These are phyloP conservation scores for Holcopasites calliopsidis DNA, from an alignment of 1,140 invertebrate species.

Conservation along the genomic window DNA sequence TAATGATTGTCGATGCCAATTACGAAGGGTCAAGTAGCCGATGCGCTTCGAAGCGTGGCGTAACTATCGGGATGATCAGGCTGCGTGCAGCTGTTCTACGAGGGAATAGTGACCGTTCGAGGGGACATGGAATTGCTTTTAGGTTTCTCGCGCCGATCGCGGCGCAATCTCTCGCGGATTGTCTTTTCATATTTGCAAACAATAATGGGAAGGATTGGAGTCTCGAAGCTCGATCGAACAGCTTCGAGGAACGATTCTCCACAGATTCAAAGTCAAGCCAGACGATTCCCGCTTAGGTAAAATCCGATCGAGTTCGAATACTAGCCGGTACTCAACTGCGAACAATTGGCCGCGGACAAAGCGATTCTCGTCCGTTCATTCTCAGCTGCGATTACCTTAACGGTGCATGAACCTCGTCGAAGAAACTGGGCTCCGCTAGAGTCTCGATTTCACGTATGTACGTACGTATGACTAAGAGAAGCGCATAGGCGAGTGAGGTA, in stretches of 20 bases:
- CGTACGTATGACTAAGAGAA: too few relatives aligned
- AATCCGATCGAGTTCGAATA: not conserved
- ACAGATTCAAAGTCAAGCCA: not conserved
- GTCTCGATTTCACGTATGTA: too few relatives aligned
- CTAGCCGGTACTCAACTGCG: not conserved
- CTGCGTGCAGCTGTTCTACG: not conserved
- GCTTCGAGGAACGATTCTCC: not conserved
- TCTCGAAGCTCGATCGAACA: not conserved
- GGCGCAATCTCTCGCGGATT: conserved; percentile 17
- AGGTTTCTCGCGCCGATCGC: conserved; percentile 12
- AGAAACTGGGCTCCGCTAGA: not conserved
- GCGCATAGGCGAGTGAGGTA: not conserved
- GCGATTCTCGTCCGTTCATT: not conserved
- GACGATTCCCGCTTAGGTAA: not conserved
- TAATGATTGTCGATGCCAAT: conserved; percentile 41
- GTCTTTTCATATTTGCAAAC: not conserved
- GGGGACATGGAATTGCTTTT: conserved; percentile 54
- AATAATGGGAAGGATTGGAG: too few relatives aligned
- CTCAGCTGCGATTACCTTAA: not conserved
- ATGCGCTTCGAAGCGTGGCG: not conserved
- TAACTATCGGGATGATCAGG: conserved; percentile 18
- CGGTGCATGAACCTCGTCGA: not conserved
- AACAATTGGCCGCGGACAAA: not conserved
- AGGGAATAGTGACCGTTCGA: conserved; percentile 17
- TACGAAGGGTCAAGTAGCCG: conserved; percentile 9